phyloP scores from a whole-genome alignment of 1,140 invertebrate genomes.

The Neelides sp. region DNA sequence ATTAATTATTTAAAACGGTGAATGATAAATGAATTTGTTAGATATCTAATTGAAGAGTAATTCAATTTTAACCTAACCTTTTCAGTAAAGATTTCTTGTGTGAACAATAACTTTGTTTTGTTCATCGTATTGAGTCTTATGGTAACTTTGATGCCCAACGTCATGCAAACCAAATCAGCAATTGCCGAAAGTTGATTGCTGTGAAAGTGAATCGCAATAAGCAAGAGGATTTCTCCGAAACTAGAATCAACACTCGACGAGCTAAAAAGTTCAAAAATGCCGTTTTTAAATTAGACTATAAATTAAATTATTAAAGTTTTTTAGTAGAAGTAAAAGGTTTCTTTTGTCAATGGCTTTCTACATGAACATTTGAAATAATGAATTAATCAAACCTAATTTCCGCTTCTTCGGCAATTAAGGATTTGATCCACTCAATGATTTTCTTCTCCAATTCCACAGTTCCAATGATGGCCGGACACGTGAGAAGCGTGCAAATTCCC shows the following conservation, averaged over 20 bases:
- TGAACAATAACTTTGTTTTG: constrained; percentile 87
- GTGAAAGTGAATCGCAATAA: constrained; percentile 95
- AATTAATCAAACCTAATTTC: no score
- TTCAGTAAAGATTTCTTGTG: constrained; percentile 93
- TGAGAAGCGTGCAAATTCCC: constrained; percentile 85
- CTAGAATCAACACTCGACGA: constrained; percentile 62
- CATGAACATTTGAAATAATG: no score
- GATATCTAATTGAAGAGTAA: neutral
- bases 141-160: constrained; percentile 86
- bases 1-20: constrained; percentile 1
- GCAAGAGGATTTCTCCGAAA: constrained; percentile 89
- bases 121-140: constrained; percentile 81
- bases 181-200: constrained; percentile 84
- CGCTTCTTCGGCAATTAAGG: constrained; percentile 78
- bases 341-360: no score
- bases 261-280: constrained; percentile 35
- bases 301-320: no score
- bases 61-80: constrained; percentile 46
- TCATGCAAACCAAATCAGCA: constrained; percentile 81
- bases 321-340: no score
- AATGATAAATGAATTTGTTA: constrained; percentile 1
- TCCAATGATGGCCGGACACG: constrained; percentile 74
- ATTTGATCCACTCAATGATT: constrained; percentile 88
- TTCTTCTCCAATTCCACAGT: constrained; percentile 67
- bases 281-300: no score